Evolutionary conservation across 2,797 vertebrate genomes (phyloP).

Genomic region (Pagetopsis macropterus): DNA sequence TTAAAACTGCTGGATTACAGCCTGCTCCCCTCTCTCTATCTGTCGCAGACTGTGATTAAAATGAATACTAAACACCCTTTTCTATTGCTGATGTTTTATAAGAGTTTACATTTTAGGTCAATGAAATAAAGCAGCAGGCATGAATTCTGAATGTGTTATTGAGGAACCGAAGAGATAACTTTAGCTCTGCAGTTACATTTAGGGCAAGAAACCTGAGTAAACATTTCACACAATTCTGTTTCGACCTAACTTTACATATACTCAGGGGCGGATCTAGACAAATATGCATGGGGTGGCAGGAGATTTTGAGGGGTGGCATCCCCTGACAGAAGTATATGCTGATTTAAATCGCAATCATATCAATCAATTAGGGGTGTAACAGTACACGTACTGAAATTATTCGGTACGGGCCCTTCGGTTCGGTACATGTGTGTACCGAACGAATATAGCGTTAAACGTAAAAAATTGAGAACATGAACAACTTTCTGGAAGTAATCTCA

Average conservation of each 20-base stretch:
- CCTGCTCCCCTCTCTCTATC: neutral
- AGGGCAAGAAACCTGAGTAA: neutral
- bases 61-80: slow-evolving; percentile 7
- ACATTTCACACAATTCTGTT: neutral
- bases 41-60: slow-evolving; percentile 29
- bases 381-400: too few species aligned
- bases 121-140: slow-evolving; percentile 8
- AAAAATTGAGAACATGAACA: too few species aligned
- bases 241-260: neutral
- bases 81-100: slow-evolving; percentile 3
- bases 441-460: too few species aligned
- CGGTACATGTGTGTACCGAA: too few species aligned
- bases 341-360: too few species aligned
- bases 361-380: too few species aligned
- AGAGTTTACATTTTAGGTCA: slow-evolving; percentile 9
- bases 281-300: too few species aligned
- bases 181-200: neutral
- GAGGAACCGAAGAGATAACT: neutral
- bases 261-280: too few species aligned
- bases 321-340: too few species aligned
- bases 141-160: slow-evolving; percentile 16
- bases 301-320: too few species aligned
- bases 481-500: too few species aligned
- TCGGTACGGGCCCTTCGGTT: too few species aligned
- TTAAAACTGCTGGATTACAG: slow-evolving; percentile 17